Percentiles rank a stretch among this genome's conserved stretches.
Conservation (phyloP, 1,140 invertebrate species). For the Ceratina australensis region DNA sequence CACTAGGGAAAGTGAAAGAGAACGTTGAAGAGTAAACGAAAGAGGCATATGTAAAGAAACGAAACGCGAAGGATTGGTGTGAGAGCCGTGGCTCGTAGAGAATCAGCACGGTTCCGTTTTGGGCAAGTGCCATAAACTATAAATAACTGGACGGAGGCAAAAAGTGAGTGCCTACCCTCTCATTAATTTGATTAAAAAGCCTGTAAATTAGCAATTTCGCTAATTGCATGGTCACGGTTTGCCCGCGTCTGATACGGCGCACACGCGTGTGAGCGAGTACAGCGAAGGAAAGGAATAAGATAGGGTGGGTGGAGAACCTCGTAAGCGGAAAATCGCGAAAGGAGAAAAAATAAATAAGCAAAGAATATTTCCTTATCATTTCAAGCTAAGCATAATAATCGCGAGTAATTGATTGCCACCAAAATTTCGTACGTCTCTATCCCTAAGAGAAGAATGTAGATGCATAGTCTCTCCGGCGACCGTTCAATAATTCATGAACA, state of each 20-base stretch:
- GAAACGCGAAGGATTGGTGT: constrained; percentile 9
- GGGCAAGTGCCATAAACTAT: constrained; percentile 65
- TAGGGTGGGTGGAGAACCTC: too few species aligned
- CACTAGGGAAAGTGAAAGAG: too few species aligned
- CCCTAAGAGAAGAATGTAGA: too few species aligned
- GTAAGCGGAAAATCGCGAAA: too few species aligned
- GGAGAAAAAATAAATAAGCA: too few species aligned
- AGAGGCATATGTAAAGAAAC: constrained; percentile 31
- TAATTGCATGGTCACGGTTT: constrained; percentile 63
- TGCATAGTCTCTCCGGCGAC: too few species aligned
- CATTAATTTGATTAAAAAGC: constrained; percentile 69
- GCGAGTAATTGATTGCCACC: too few species aligned
- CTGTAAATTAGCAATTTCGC: constrained; percentile 65
- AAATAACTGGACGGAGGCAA: constrained; percentile 61
- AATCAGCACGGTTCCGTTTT: constrained; percentile 50
- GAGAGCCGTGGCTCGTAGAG: constrained; percentile 4
- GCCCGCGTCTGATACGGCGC: constrained; percentile 25
- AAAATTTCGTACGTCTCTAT: too few species aligned
- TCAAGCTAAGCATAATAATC: too few species aligned
- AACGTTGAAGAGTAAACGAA: constrained; percentile 1
- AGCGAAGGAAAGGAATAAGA: background rate
- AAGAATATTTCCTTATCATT: too few species aligned
- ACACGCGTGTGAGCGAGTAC: constrained; percentile 6
- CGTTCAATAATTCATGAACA: too few species aligned
- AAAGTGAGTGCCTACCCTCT: constrained; percentile 56